phyloP scores from a whole-genome alignment of 2,797 vertebrate species.

The Macropus fuliginosus region DNA sequence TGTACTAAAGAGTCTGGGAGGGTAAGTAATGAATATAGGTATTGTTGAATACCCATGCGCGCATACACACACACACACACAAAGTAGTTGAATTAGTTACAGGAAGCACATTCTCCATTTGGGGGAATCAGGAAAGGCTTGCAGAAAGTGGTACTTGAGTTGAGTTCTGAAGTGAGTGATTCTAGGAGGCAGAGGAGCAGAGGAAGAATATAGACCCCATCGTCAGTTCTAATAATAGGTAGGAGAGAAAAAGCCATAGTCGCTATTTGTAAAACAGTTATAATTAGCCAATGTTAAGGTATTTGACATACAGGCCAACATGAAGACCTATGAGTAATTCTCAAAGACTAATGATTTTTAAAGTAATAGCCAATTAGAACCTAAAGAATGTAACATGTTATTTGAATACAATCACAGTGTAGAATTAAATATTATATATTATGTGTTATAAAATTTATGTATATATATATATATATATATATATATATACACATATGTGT shows the following conservation, averaged over 20 bases:
- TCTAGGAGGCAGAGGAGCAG: background rate
- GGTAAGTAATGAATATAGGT: background rate
- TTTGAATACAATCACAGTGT: background rate
- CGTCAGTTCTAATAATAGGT: background rate
- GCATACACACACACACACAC: background rate
- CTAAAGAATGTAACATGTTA: background rate
- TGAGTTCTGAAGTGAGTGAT: background rate
- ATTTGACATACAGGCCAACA: background rate
- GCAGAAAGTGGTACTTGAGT: background rate
- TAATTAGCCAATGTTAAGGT: background rate
- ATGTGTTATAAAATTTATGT: background rate
- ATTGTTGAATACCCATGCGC: background rate
- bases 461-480: no score
- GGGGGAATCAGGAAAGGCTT: background rate
- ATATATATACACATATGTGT: no score
- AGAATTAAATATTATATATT: background rate
- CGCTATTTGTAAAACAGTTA: background rate
- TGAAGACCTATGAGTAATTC: background rate
- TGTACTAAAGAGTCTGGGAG: background rate
- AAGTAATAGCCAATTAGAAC: background rate
- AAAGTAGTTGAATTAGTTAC: background rate
- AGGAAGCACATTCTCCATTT: background rate
- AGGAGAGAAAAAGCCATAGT: background rate
- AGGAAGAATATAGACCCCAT: background rate
- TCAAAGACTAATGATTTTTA: background rate